These are phyloP conservation scores for Actinernus sp. DNA, from an alignment of 92 coral and sea anemone genomes.

Conservation along the genomic window DNA sequence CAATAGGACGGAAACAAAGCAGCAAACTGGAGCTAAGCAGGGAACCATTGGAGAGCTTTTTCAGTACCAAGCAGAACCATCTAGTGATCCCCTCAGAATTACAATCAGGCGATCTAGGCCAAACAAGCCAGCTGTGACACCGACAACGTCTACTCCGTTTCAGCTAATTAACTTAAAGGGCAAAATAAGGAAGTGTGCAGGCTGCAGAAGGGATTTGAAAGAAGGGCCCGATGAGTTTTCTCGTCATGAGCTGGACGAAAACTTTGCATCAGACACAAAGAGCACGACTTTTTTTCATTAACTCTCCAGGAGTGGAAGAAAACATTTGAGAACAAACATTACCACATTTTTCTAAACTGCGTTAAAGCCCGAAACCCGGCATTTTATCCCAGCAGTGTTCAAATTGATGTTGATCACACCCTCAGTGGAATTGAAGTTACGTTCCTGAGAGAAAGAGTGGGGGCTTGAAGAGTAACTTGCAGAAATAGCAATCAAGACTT, in stretches of 20 bases:
- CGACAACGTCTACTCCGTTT: conserved; percentile 62
- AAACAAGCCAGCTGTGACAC: conserved; percentile 42
- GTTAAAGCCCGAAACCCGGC: too few relatives aligned
- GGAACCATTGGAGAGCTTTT: too few relatives aligned
- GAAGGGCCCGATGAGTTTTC: conserved; percentile 43
- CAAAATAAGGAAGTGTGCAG: conserved; percentile 60
- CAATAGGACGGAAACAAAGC: too few relatives aligned
- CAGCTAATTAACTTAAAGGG: conserved; percentile 49
- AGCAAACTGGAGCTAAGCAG: too few relatives aligned
- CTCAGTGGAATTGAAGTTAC: too few relatives aligned
- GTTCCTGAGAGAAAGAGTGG: too few relatives aligned
- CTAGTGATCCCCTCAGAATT: conserved; percentile 17
- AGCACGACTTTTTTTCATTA: conserved; percentile 63
- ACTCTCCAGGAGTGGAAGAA: conserved; percentile 41
- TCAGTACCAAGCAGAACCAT: background rate
- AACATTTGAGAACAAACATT: conserved; percentile 71
- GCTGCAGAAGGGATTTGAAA: conserved; percentile 43
- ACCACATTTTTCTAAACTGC: too few relatives aligned
- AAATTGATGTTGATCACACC: too few relatives aligned
- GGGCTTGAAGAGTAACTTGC: too few relatives aligned
- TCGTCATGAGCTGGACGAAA: conserved; percentile 18
- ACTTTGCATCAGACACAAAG: conserved; percentile 44
- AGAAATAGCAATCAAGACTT: too few relatives aligned
- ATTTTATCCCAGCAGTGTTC: too few relatives aligned
- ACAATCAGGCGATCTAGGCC: conserved; percentile 41